phyloP scores from a whole-genome alignment of 1,140 invertebrate species.

The Drosophila kikkawai region DNA sequence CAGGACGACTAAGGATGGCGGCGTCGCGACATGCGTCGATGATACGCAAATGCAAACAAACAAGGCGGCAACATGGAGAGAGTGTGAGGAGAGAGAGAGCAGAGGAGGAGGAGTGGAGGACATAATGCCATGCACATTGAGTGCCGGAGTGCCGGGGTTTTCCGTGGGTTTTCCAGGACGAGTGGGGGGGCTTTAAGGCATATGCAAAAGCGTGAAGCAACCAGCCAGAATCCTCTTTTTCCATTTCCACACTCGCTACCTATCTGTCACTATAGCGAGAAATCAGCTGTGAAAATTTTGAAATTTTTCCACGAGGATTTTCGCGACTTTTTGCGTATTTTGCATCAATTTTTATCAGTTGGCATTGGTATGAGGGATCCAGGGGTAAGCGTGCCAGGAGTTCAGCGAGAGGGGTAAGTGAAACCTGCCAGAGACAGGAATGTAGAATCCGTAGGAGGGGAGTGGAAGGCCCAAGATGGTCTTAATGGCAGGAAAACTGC shows the following conservation, averaged over 20 bases:
- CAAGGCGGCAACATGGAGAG: conserved; percentile 46
- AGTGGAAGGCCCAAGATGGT: conserved; percentile 22
- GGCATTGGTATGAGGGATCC: conserved; percentile 33
- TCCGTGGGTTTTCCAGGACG: conserved; percentile 10
- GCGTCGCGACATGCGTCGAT: conserved; percentile 80
- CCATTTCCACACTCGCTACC: conserved; percentile 35
- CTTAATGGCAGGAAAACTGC: conserved; percentile 71
- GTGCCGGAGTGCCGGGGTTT: conserved; percentile 23
- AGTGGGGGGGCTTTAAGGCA: conserved; percentile 55
- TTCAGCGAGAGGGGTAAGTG: not conserved
- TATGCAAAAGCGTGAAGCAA: conserved; percentile 74
- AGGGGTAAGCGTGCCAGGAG: conserved; percentile 22
- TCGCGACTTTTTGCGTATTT: conserved; percentile 84
- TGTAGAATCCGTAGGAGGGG: not conserved
- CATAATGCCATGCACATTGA: conserved; percentile 71
- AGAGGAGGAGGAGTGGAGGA: conserved; percentile 9
- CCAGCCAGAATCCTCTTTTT: conserved; percentile 60
- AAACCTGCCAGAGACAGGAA: not conserved
- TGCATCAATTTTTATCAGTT: conserved; percentile 84
- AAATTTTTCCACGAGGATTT: conserved; percentile 85
- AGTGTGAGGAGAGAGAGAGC: not conserved
- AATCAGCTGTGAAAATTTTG: conserved; percentile 85
- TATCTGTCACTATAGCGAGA: conserved; percentile 54
- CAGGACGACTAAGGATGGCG: conserved; percentile 54
- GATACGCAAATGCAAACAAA: conserved; percentile 83